These are phyloP conservation scores for Azorinus chamasolen DNA, from an alignment of 2,888 invertebrate genomes.

Conservation along the genomic window DNA sequence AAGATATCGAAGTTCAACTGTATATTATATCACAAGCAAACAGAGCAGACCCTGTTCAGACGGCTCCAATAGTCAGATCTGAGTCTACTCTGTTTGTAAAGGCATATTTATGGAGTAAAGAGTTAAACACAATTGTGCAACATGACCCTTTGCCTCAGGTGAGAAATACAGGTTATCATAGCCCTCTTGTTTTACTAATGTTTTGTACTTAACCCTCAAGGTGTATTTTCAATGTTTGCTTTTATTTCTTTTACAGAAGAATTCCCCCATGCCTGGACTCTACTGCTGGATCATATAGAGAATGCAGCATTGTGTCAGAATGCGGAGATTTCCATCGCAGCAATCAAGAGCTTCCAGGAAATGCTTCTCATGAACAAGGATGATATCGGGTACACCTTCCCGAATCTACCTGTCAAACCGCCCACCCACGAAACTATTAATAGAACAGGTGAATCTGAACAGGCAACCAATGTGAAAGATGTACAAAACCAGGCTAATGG, in stretches of 20 bases:
- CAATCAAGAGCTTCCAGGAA: slow-evolving; percentile 98
- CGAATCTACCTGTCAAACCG: slow-evolving; percentile 59
- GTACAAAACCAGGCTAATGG: slow-evolving; percentile 26
- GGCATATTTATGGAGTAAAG: too few species aligned
- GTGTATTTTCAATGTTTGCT: too few species aligned
- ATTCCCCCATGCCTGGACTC: slow-evolving; percentile 97
- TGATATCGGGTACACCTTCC: slow-evolving; percentile 54
- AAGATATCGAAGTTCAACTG: too few species aligned
- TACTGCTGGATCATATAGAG: slow-evolving; percentile 95
- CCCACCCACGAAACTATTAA: slow-evolving; percentile 78
- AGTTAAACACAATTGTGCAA: too few species aligned
- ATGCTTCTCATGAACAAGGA: slow-evolving; percentile 89
- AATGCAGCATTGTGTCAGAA: slow-evolving; percentile 93
- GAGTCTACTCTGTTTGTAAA: too few species aligned
- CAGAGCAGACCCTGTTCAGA: too few species aligned
- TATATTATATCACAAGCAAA: too few species aligned
- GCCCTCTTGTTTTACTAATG: too few species aligned
- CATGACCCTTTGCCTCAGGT: too few species aligned
- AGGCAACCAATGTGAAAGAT: neutral
- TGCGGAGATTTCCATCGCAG: slow-evolving; percentile 96
- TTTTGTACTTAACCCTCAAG: too few species aligned
- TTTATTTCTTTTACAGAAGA: slow-evolving; percentile 93
- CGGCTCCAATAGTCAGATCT: too few species aligned
- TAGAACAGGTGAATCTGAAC: slow-evolving; percentile 67
- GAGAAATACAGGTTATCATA: too few species aligned